Conservation (phyloP, 2,113 vertebrate species). For the Lampris incognitus region DNA sequence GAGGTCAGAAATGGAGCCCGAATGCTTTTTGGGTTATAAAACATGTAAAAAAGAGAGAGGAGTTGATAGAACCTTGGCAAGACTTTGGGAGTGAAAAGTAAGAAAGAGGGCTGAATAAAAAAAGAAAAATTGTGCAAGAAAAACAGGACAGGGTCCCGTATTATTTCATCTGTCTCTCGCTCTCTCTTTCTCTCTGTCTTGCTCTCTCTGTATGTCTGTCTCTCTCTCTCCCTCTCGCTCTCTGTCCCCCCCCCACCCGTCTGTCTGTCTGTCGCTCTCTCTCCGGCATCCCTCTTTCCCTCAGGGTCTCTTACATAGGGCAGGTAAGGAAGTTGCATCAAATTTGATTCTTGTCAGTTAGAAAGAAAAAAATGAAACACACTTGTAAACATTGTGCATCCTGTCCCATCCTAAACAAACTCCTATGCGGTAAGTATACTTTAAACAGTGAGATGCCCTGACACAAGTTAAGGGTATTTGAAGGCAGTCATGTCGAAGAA, state of each 20-base stretch:
- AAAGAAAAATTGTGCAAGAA: conserved; percentile 58
- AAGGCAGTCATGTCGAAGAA: conserved; percentile 35
- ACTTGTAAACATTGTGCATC: conserved; percentile 38
- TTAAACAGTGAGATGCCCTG: conserved; percentile 38
- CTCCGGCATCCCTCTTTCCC: background rate
- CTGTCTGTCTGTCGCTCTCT: too few relatives aligned
- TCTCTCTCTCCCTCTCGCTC: conserved; percentile 4
- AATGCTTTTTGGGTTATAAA: conserved; percentile 48
- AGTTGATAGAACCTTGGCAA: conserved; percentile 35
- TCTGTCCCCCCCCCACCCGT: background rate
- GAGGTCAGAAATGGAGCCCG: conserved; percentile 50
- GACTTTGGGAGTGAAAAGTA: conserved; percentile 42
- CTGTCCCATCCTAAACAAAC: conserved; percentile 53
- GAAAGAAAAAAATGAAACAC: conserved; percentile 12
- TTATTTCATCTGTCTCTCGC: background rate
- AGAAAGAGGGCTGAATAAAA: background rate
- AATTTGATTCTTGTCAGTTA: conserved; percentile 15
- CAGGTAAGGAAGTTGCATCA: conserved; percentile 1
- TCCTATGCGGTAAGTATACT: conserved; percentile 46
- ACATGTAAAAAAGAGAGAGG: conserved; percentile 39
- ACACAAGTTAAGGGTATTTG: conserved; percentile 1
- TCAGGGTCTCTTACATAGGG: conserved; percentile 26
- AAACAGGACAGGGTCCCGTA: conserved; percentile 22
- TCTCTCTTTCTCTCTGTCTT: background rate
- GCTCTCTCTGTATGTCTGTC: background rate